Evolutionary conservation across 1,140 invertebrate genomes (phyloP), one percentile per base, ranked within the genome.

Genomic region (Parasteatoda tepidariorum): DNA sequence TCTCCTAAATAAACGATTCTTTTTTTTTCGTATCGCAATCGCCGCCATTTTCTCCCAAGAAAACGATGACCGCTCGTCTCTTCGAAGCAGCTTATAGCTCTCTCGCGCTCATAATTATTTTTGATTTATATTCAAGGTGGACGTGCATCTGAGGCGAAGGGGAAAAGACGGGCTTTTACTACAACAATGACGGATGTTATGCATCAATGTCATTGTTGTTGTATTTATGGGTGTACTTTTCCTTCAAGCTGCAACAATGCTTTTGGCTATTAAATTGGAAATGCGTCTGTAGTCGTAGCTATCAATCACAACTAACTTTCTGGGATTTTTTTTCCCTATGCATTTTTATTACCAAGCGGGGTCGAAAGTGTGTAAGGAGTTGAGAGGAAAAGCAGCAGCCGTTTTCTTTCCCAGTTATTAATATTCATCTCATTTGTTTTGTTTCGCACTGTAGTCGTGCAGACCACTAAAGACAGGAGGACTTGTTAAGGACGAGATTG

Each of bases 151-250:
- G n/a, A n/a, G 55, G 38, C 38, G 38, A 9, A 48, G 38, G 38
- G 38, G 38, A 13, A 9, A 18, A 48, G 9, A 9, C 9, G 38
- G 9, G 57, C 28, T n/a, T n/a, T n/a, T n/a, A n/a, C n/a, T n/a
- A 75, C 73, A 75, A 75, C 73, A 75, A 75, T 75, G 73, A 75
- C 73, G 73, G 73, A 75, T 75, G 57, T 62, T 57, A 31, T 75
- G 61, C 73, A 62, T 75, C 73, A 75, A 55, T 75, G 73, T 75
- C 73, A 34, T 22, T 31, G 48, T 33, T 57, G 70, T 30, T 15
- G 26, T 73, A 57, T 73, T 73, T 73, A 73, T 73, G 48, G 34
- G 26, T n/a, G 70, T 34, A 13, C 66, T 68, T 13, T 22, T 11
- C 66, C 26, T 33, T 57, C 55, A 41, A 28, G 38, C 28, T 73